These are phyloP conservation scores for Sciaenops ocellatus DNA, from an alignment of 2,797 vertebrate species.

Conservation along the genomic window DNA sequence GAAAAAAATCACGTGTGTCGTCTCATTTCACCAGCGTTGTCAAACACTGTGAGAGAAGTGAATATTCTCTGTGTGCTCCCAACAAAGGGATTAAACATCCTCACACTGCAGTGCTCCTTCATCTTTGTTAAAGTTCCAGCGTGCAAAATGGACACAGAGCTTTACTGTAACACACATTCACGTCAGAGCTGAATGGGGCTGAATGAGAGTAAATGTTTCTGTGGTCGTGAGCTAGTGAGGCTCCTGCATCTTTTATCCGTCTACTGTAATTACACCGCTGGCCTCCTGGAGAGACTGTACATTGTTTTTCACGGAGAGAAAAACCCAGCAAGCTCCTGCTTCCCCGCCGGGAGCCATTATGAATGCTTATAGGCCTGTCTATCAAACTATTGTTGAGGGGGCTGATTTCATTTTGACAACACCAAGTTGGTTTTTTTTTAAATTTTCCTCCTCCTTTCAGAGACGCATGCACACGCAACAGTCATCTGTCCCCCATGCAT, in stretches of 20 bases:
- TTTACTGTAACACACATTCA: constrained; percentile 17
- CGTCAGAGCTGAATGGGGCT: background rate
- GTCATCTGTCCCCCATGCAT: constrained; percentile 43
- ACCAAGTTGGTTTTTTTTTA: constrained; percentile 37
- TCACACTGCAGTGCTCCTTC: background rate
- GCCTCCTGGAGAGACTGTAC: constrained; percentile 24
- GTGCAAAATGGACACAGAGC: background rate
- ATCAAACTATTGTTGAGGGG: constrained; percentile 69
- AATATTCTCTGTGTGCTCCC: background rate
- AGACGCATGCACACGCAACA: constrained; percentile 45
- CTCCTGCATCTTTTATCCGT: constrained; percentile 39
- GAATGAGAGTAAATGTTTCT: constrained; percentile 7
- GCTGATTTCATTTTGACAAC: constrained; percentile 67
- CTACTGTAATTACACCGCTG: constrained; percentile 62
- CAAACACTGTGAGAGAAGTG: background rate
- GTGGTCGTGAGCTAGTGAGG: constrained; percentile 4
- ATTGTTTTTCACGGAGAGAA: constrained; percentile 52
- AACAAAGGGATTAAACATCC: background rate
- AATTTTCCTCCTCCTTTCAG: constrained; percentile 41
- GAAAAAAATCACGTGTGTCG: background rate
- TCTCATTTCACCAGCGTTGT: background rate
- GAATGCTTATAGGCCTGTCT: constrained; percentile 51
- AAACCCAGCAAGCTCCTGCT: constrained; percentile 30
- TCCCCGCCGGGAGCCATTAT: constrained; percentile 28
- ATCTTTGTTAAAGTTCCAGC: background rate